Percentiles rank a stretch among this genome's conserved stretches.
Conservation (phyloP, 2,113 vertebrate species). For the Salvator merianae region DNA sequence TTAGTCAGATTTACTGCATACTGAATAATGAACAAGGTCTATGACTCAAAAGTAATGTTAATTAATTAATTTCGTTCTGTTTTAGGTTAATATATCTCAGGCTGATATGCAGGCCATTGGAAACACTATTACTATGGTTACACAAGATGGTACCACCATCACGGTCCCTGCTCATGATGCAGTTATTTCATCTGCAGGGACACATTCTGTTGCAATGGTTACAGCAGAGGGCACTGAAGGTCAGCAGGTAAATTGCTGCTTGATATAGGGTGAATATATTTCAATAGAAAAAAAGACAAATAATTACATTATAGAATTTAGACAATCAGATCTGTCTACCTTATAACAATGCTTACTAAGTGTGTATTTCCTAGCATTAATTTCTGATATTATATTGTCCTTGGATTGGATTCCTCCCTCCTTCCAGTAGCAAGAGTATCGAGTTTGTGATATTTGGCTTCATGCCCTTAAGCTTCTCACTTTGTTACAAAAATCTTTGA, state of each 20-base stretch:
- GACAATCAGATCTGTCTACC: not conserved
- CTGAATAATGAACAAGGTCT: not conserved
- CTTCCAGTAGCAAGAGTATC: not conserved
- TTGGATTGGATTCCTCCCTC: not conserved
- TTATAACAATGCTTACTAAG: not conserved
- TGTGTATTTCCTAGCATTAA: not conserved
- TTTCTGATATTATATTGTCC: not conserved
- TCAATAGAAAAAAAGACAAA: not conserved
- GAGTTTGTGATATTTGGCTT: too few species aligned
- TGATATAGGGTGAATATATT: accelerated
- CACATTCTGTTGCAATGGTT: conserved; percentile 94
- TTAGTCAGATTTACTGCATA: not conserved
- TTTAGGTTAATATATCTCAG: conserved; percentile 94
- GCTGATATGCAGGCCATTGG: conserved; percentile 94
- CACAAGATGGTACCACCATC: conserved; percentile 97
- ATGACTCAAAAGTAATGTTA: not conserved
- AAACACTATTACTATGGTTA: conserved; percentile 97
- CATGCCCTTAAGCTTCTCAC: not conserved
- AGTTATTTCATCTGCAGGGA: conserved; percentile 85
- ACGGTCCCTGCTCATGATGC: conserved; percentile 94
- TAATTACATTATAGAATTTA: not conserved
- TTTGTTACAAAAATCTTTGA: not conserved
- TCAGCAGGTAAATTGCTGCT: conserved; percentile 81
- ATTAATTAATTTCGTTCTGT: conserved; percentile 50
- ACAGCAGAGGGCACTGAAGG: conserved; percentile 91